Evolutionary conservation across 2,797 vertebrate species (phyloP).

Genomic region (Pelodytes ibericus): DNA sequence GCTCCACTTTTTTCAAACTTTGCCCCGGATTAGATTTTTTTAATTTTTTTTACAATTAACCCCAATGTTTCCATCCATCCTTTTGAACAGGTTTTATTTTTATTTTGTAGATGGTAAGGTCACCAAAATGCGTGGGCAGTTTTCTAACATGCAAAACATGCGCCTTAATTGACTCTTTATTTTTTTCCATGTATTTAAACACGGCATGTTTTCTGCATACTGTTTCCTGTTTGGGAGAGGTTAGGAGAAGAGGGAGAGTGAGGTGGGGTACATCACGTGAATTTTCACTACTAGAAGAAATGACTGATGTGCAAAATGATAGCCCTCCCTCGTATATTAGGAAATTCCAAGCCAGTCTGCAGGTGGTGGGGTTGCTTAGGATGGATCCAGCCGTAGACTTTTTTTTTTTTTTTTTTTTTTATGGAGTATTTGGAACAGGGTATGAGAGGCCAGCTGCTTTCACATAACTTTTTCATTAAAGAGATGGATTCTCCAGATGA

Average conservation of each 20-base stretch:
- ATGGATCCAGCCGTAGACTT: conserved; percentile 64
- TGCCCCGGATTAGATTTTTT: too few species aligned
- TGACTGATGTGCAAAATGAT: not conserved
- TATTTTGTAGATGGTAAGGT: too few species aligned
- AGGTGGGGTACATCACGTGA: not conserved
- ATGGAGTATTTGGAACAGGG: conserved; percentile 64
- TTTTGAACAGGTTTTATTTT: too few species aligned
- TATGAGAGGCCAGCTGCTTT: conserved; percentile 66
- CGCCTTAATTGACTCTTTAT: too few species aligned
- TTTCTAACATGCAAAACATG: too few species aligned
- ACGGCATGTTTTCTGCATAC: not conserved
- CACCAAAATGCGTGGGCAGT: too few species aligned
- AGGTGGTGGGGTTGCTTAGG: conserved; percentile 68
- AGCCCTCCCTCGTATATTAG: not conserved
- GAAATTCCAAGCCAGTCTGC: conserved; percentile 61
- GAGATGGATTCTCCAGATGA: conserved; percentile 80
- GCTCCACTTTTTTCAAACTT: too few species aligned
- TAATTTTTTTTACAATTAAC: too few species aligned
- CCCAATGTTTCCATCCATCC: too few species aligned
- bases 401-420: conserved; percentile 64
- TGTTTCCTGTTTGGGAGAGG: not conserved
- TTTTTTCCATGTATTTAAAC: too few species aligned
- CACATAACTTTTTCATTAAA: conserved; percentile 92
- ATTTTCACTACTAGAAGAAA: conserved; percentile 10
- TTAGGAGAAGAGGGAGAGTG: not conserved